A percentile compares a stretch with the other conserved stretches of the same genome.
phyloP scores from a whole-genome alignment of 2,888 invertebrate species.

The Apotomis betuletana region DNA sequence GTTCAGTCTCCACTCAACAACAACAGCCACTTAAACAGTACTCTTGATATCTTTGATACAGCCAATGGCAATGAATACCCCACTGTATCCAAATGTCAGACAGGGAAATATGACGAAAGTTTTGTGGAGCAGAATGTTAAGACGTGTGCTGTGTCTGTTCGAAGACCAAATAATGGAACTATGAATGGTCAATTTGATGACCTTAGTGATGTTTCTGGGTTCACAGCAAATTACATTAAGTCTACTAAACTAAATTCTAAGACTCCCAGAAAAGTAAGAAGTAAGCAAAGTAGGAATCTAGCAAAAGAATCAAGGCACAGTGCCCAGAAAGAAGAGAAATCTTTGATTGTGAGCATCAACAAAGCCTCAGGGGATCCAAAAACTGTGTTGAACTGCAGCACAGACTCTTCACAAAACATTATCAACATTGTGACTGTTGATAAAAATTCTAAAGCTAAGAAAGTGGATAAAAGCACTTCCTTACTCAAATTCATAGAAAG shows the following conservation, averaged over 20 bases:
- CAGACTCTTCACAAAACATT: conserved; percentile 71
- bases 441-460: conserved; percentile 54
- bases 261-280: conserved; percentile 63
- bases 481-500: conserved; percentile 66
- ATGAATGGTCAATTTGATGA: conserved; percentile 73
- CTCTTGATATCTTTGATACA: conserved; percentile 61
- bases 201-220: conserved; percentile 77
- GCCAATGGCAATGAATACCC: conserved; percentile 52
- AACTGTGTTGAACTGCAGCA: conserved; percentile 62
- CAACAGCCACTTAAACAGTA: conserved; percentile 59
- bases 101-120: conserved; percentile 44
- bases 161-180: conserved; percentile 49
- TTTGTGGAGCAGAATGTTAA: conserved; percentile 52
- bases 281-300: conserved; percentile 61
- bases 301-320: conserved; percentile 59
- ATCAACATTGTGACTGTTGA: conserved; percentile 67
- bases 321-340: conserved; percentile 51
- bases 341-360: conserved; percentile 65
- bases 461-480: conserved; percentile 65
- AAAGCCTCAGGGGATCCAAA: conserved; percentile 60
- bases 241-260: conserved; percentile 75
- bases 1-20: conserved; percentile 59
- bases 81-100: conserved; percentile 35
- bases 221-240: conserved; percentile 78
- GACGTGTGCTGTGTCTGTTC: conserved; percentile 49